Percentiles rank a stretch among this genome's conserved stretches.
Evolutionary conservation across 2,888 invertebrate species (phyloP).

Genomic region (Drosophila suboccidentalis): DNA sequence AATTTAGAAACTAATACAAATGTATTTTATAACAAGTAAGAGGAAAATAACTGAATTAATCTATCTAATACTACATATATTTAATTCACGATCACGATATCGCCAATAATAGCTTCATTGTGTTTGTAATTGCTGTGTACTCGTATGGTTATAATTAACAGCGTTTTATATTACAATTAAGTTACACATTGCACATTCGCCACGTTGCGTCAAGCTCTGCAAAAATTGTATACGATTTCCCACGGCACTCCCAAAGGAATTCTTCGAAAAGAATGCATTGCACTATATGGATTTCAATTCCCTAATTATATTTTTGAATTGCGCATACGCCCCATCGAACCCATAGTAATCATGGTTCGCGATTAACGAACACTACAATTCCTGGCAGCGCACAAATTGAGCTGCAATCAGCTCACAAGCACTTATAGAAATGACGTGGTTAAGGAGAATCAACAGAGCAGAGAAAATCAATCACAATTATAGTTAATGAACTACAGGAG

Average conservation of each 20-base stretch:
- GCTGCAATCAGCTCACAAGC: slow-evolving; percentile 24
- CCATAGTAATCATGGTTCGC: slow-evolving; percentile 8
- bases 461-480: slow-evolving; percentile 48
- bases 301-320: slow-evolving; percentile 39
- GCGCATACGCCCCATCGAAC: slow-evolving; percentile 40
- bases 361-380: slow-evolving; percentile 10
- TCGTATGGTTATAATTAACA: neutral
- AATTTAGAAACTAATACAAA: neutral
- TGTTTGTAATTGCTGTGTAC: neutral
- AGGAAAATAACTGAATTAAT: neutral
- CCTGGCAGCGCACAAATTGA: slow-evolving; percentile 26
- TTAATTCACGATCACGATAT: neutral
- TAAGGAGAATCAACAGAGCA: neutral
- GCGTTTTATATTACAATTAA: neutral
- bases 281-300: slow-evolving; percentile 24
- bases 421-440: slow-evolving; percentile 15
- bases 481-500: slow-evolving; percentile 34
- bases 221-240: slow-evolving; percentile 3
- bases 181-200: slow-evolving; percentile 35
- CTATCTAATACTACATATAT: neutral
- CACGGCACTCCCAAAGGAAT: slow-evolving; percentile 1
- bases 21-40: neutral
- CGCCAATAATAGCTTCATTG: neutral
- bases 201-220: slow-evolving; percentile 7
- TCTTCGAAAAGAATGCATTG: slow-evolving; percentile 31